Conservation (phyloP, 2,113 vertebrate genomes). For the Salvelinus alpinus region DNA sequence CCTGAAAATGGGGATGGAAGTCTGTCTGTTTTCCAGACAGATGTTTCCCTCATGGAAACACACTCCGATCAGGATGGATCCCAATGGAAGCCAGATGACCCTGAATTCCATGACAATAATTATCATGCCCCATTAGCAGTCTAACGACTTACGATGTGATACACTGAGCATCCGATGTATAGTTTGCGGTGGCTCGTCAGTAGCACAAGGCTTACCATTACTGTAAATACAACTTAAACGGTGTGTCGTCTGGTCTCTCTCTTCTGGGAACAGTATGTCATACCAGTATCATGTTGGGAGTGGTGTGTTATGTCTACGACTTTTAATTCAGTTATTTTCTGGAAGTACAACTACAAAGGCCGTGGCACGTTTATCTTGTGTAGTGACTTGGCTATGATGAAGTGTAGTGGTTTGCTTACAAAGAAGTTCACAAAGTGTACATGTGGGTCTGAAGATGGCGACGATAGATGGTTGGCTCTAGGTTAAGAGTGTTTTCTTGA, state of each 20-base stretch:
- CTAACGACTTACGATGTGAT: constrained; percentile 33
- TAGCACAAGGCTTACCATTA: constrained; percentile 37
- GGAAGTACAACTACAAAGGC: too few relatives aligned
- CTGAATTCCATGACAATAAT: constrained; percentile 56
- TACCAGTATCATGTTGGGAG: constrained; percentile 19
- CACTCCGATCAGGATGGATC: constrained; percentile 14
- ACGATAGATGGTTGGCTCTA: too few relatives aligned
- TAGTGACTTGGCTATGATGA: too few relatives aligned
- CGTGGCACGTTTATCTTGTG: background rate
- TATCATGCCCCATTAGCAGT: constrained; percentile 47
- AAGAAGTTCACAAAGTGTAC: background rate
- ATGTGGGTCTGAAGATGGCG: too few relatives aligned
- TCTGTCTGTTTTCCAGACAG: constrained; percentile 47
- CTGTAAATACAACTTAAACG: constrained; percentile 31
- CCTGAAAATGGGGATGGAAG: constrained; percentile 17
- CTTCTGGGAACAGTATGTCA: constrained; percentile 51
- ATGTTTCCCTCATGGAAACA: constrained; percentile 49
- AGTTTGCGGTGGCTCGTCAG: constrained; percentile 38
- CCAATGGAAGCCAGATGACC: constrained; percentile 65
- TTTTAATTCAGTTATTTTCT: background rate
- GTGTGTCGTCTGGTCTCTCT: background rate
- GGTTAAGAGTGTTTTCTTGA: too few relatives aligned
- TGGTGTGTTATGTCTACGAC: background rate
- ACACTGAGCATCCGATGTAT: constrained; percentile 22
- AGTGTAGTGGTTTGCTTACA: constrained; percentile 5